A percentile compares a stretch with the other conserved stretches of the same genome.
Conservation (phyloP, 2,113 vertebrate species). For the Delphinapterus leucas region DNA sequence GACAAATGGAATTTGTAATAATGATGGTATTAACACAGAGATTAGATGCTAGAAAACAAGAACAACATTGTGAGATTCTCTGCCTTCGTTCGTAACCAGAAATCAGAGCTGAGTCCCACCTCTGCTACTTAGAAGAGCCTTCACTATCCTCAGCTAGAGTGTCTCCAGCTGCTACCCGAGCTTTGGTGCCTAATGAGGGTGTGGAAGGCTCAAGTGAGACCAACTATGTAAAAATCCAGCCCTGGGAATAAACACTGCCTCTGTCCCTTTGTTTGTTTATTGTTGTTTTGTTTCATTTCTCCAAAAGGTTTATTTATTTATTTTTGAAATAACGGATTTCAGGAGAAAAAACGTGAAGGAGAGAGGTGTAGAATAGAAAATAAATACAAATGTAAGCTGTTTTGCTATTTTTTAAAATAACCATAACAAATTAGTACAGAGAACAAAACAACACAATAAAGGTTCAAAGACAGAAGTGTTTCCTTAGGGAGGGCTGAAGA, state of each 20-base stretch:
- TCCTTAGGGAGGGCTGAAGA: not conserved
- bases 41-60: not conserved
- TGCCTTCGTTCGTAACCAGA: too few species aligned
- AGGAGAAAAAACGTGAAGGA: not conserved
- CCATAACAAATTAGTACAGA: too few species aligned
- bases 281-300: not conserved
- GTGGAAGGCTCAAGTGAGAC: not conserved
- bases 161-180: not conserved
- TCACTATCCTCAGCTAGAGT: not conserved
- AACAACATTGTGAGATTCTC: not conserved
- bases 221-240: not conserved
- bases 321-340: not conserved
- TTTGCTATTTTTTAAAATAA: not conserved
- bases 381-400: not conserved
- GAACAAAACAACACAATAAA: too few species aligned
- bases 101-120: not conserved
- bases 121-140: not conserved
- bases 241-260: not conserved
- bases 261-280: not conserved
- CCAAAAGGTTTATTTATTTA: not conserved
- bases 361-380: not conserved
- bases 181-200: accelerated
- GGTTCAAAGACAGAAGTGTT: not conserved
- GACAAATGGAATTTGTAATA: not conserved
- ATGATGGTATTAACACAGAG: not conserved